Evolutionary conservation across 2,113 vertebrate genomes (phyloP).

Genomic region (Ia io): DNA sequence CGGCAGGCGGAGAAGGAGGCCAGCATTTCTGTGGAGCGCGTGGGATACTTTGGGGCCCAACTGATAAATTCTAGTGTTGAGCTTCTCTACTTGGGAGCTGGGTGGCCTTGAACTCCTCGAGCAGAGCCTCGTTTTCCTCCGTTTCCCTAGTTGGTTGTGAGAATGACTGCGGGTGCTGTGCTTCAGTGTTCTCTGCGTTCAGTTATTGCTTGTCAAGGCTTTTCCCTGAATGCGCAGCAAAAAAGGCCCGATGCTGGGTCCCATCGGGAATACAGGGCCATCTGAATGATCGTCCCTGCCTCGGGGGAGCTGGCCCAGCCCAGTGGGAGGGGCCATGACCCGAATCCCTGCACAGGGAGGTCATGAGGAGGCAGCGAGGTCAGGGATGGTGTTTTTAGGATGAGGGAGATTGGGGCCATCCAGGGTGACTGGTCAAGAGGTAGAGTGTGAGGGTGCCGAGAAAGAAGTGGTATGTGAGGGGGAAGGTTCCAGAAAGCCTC

Average conservation of each 20-base stretch:
- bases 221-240: background rate
- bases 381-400: background rate
- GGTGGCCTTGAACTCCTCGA: background rate
- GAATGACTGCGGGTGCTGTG: background rate
- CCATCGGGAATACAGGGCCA: background rate
- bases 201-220: background rate
- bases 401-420: background rate
- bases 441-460: background rate
- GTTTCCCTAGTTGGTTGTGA: background rate
- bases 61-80: background rate
- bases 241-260: background rate
- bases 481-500: background rate
- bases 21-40: background rate
- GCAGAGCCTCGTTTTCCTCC: background rate
- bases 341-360: background rate
- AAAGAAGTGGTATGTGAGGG: background rate
- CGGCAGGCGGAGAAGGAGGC: background rate
- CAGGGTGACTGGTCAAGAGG: background rate
- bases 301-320: background rate
- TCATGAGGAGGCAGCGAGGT: background rate
- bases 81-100: background rate
- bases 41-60: background rate
- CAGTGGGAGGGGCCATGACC: background rate
- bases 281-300: background rate
- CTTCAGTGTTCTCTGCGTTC: background rate